Evolutionary conservation across 2,797 vertebrate species (phyloP), one percentile per base, ranked within the genome.

Genomic region (Hypotaenidia philippensis): DNA sequence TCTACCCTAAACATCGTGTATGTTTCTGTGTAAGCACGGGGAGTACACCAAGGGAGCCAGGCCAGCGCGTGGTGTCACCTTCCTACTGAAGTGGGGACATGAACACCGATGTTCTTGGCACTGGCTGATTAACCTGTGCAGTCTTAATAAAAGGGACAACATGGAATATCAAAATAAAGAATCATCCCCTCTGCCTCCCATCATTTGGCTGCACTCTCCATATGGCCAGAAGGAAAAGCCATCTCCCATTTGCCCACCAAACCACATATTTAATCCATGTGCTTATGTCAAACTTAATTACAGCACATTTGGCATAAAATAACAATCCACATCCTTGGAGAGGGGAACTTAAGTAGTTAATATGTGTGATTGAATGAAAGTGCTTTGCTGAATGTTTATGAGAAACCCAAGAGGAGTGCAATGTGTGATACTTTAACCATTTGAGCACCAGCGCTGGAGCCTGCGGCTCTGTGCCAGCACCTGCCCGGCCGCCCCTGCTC

Each of bases 221-320:
- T 95, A 97, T 95, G 97, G 98, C 95, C 93, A 95, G 96, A 91
- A 94, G 93, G 89, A 99, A 99, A 98, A 99, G 98, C 85, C 89
- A 85, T 98, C 98, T 99, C 98, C 98, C 98, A 98, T 98, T 98
- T 98, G 98, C 98, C 98, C 98, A 98, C 98, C 98, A 98, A 99
- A 99, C 99, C 99, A 98, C 99, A 99, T 99, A 99, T 99, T 99
- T 99, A 99, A 99, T 99, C 99, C 99, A 99, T 99, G 99, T 98
- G 99, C 99, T 99, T 99, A 99, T 99, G 99, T 99, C 99, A 99
- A 99, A 99, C 99, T 99, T 99, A 99, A 99, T 99, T 99, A 99
- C 97, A 98, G 98, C 98, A 99, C 98, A 98, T 99, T 99, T 99
- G 98, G 98, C 97, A 99, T 99, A 99, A 99, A 99, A 99, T 99